These are phyloP conservation scores for Ditylenchus dipsaci DNA, from an alignment of 1,140 invertebrate species.

Conservation along the genomic window DNA sequence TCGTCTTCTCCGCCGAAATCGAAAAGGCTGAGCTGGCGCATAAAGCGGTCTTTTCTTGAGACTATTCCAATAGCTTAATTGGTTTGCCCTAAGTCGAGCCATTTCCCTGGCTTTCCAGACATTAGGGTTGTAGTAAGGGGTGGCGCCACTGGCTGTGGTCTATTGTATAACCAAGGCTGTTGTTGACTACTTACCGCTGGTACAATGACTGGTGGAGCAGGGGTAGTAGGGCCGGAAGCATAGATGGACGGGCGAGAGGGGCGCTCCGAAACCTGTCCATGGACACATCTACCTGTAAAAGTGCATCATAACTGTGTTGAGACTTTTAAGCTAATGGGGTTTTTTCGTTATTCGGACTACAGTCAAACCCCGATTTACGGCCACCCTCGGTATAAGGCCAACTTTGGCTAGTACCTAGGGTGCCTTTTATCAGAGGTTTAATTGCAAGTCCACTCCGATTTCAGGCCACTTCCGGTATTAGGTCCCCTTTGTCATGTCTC, in stretches of 20 bases:
- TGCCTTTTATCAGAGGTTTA: too few species aligned
- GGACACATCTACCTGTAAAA: constrained; percentile 52
- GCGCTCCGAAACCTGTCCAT: constrained; percentile 41
- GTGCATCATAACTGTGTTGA: not conserved
- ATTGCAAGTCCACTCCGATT: too few species aligned
- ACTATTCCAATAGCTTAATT: constrained; percentile 24
- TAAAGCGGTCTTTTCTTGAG: constrained; percentile 9
- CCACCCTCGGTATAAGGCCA: too few species aligned
- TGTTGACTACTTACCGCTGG: constrained; percentile 3
- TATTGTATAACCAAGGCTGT: not conserved
- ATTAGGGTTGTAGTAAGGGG: not conserved
- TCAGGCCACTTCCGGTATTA: too few species aligned
- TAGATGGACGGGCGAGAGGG: constrained; percentile 27
- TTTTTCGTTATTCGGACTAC: too few species aligned
- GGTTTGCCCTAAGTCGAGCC: constrained; percentile 16
- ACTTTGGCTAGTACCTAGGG: too few species aligned
- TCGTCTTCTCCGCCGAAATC: not conserved
- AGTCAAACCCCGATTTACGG: too few species aligned
- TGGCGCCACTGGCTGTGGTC: not conserved
- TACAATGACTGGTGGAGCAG: not conserved
- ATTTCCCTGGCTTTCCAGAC: constrained; percentile 14
- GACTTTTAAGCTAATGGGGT: too few species aligned
- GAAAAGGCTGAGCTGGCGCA: not conserved
- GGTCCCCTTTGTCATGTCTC: too few species aligned
- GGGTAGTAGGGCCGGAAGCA: not conserved